Conservation (phyloP, 2,113 vertebrate species). For the Channa maculata region DNA sequence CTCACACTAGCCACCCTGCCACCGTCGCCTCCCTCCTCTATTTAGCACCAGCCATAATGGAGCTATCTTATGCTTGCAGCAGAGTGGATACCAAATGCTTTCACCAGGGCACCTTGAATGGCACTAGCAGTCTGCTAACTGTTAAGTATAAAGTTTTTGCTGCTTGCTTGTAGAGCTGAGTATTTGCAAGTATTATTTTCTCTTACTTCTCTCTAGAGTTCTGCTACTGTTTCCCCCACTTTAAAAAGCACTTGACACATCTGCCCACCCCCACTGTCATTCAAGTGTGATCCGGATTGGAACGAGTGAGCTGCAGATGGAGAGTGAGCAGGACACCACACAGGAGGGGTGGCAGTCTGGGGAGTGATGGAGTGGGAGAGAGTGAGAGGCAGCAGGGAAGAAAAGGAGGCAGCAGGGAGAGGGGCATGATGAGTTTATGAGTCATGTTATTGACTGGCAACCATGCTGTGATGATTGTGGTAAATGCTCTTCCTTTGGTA, state of each 20-base stretch:
- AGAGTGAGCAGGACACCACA: constrained; percentile 41
- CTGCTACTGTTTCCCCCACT: neutral
- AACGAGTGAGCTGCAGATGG: constrained; percentile 56
- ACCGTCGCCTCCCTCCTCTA: constrained; percentile 36
- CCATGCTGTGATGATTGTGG: constrained; percentile 68
- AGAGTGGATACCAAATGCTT: constrained; percentile 51
- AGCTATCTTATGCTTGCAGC: constrained; percentile 32
- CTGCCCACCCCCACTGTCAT: constrained; percentile 27
- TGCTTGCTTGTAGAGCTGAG: neutral
- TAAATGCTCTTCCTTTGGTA: constrained; percentile 71
- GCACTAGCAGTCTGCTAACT: constrained; percentile 19
- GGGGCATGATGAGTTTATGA: constrained; percentile 72
- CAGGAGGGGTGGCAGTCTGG: constrained; percentile 35
- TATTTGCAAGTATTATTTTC: constrained; percentile 18
- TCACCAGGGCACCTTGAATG: constrained; percentile 31
- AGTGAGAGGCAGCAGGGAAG: constrained; percentile 51
- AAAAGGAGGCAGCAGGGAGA: constrained; percentile 41
- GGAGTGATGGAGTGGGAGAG: constrained; percentile 55
- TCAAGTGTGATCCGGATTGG: constrained; percentile 48
- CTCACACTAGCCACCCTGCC: constrained; percentile 36
- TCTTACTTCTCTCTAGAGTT: neutral
- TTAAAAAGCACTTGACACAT: constrained; percentile 9
- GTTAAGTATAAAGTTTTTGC: constrained; percentile 10
- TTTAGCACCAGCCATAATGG: constrained; percentile 39
- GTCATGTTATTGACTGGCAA: constrained; percentile 76